Percentiles rank a stretch among this genome's conserved stretches.
Conservation (phyloP, 2,888 invertebrate genomes). For the Periphyllus acericola region DNA sequence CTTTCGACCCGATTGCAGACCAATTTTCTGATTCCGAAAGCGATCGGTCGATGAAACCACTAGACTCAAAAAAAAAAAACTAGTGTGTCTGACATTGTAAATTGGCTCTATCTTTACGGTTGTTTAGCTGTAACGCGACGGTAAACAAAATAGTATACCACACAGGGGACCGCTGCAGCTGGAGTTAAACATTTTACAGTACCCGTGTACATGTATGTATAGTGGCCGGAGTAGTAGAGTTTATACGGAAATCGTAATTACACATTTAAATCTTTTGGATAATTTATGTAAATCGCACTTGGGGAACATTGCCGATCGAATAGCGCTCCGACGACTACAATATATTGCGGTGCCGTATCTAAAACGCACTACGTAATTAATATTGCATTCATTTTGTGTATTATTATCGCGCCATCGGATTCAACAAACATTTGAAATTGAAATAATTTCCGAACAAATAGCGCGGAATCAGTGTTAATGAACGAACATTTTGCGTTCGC, state of each 20-base stretch:
- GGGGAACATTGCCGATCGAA: background rate
- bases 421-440: background rate
- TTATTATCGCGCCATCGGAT: background rate
- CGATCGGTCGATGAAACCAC: background rate
- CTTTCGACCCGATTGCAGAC: background rate
- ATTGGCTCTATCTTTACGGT: background rate
- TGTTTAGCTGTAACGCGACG: background rate
- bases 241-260: background rate
- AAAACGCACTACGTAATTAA: background rate
- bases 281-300: conserved; percentile 1
- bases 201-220: no score
- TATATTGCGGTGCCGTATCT: background rate
- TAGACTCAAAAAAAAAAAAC: background rate
- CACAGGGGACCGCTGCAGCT: no score
- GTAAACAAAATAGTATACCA: background rate
- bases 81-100: background rate
- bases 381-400: background rate
- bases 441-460: background rate
- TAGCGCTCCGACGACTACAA: background rate
- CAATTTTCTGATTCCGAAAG: background rate
- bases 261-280: conserved; percentile 13
- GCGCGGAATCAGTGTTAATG: background rate
- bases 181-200: background rate
- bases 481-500: background rate
- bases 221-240: background rate